Evolutionary conservation across 2,113 vertebrate species (phyloP).

Genomic region (Nansenia antarctica): DNA sequence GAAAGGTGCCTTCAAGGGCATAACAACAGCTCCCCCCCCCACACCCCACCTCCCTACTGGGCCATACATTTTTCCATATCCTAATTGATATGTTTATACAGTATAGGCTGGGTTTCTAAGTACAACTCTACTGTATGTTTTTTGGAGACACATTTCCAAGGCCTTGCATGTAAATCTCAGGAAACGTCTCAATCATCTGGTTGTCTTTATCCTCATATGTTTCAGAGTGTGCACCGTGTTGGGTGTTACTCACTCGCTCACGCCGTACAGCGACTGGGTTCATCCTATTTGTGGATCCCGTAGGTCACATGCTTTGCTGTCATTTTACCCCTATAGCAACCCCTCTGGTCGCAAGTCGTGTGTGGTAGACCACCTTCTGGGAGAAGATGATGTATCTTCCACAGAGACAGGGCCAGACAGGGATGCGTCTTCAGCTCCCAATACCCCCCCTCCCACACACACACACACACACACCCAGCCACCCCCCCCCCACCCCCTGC

Average conservation of each 20-base stretch:
- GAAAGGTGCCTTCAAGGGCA: background rate
- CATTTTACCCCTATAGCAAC: no score
- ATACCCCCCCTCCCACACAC: background rate
- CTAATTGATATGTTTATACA: slow-evolving; percentile 8
- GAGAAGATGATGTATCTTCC: background rate
- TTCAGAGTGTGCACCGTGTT: no score
- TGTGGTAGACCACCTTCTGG: no score
- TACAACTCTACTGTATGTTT: background rate
- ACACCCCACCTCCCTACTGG: background rate
- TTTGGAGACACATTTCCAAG: background rate
- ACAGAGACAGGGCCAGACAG: background rate
- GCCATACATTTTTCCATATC: background rate
- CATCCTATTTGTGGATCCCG: no score
- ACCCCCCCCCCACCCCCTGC: background rate
- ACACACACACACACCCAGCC: background rate
- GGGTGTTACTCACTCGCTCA: no score
- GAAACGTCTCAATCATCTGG: no score
- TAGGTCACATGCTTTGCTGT: no score
- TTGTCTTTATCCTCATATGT: no score
- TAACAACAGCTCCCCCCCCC: background rate
- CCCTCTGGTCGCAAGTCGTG: no score
- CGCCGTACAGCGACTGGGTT: no score
- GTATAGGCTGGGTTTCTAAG: no score
- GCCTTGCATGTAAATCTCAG: no score
- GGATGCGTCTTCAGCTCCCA: background rate